phyloP scores from a whole-genome alignment of 2,113 vertebrate species.

The Cynocephalus volans region DNA sequence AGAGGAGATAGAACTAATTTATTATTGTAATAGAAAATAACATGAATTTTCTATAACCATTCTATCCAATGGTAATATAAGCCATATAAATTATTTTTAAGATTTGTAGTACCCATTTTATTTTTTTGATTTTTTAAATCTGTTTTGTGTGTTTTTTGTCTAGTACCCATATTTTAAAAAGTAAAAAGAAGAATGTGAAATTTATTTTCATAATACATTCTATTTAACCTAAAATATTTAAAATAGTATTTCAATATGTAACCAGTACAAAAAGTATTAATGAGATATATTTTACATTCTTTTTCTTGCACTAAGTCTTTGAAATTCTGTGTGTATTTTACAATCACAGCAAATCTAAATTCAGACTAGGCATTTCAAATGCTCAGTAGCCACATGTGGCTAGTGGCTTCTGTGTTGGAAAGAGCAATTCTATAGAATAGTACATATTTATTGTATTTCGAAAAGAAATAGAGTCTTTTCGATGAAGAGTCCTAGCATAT shows the following conservation, averaged over 20 bases:
- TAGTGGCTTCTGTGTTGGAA: not conserved
- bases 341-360: not conserved
- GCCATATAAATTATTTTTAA: slow-evolving; percentile 24
- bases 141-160: not conserved
- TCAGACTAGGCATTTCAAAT: not conserved
- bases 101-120: no score
- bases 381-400: not conserved
- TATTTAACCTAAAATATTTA: not conserved
- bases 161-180: not conserved
- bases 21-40: slow-evolving; percentile 45
- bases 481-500: not conserved
- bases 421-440: not conserved
- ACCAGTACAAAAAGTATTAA: not conserved
- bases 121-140: no score
- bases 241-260: slow-evolving; percentile 34
- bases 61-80: not conserved
- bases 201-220: slow-evolving; percentile 50
- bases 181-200: not conserved
- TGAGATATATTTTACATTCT: not conserved
- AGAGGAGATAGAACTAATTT: slow-evolving; percentile 15
- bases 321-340: not conserved
- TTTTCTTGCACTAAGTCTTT: slow-evolving; percentile 12
- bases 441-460: not conserved
- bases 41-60: slow-evolving; percentile 20
- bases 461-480: not conserved